Evolutionary conservation across 2,888 invertebrate species (phyloP), one percentile per base, ranked within the genome.

Genomic region (Tipula lateralis): DNA sequence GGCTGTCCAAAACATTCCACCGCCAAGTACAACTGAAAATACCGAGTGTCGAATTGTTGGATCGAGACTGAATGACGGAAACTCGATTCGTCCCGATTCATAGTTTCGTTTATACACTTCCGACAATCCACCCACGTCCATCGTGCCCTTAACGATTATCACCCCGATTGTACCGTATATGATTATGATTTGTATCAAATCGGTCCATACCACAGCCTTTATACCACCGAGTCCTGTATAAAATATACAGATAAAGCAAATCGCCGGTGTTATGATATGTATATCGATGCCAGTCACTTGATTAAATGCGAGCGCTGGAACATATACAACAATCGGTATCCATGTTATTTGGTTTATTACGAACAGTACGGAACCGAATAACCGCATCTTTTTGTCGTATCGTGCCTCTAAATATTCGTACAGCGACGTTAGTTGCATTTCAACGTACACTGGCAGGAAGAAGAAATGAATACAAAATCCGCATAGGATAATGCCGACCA

Each of bases 161-260:
- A 95, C 89, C 24, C 95, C 89, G 91, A 96, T 94, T 0, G 95
- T 93, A 1, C 94, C 93, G 85, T 94, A 92, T 95, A 96, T 95
- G 5, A 94, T 92, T 16, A 94, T 92, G 85, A 94, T 94, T 90
- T 96, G 96, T 85, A 95, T 93, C 24, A 95, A 95, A 88, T 96
- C 96, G 0, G 95, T 95, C 95, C 95, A 95, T 83, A 96, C 94
- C 0, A 96, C 95, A 19, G 96, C 95, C 90, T 94, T 94, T 80
- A 96, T 90, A 84, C 95, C 95, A 87, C 95, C 95, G n/a, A 82
- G 30, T 7, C 30, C 32, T 0, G 97, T 98, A 90, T 98, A 98
- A 91, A 97, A 96, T 86, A 96, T 97, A 91, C 95, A 87, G 93
- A 89, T 88, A 39, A 95, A 90, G 89, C 96, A 96, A 1, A 96